Evolutionary conservation across 92 coral and sea anemone genomes (phyloP), one percentile per base, ranked within the genome.

Genomic region (Pocillopora grandis): DNA sequence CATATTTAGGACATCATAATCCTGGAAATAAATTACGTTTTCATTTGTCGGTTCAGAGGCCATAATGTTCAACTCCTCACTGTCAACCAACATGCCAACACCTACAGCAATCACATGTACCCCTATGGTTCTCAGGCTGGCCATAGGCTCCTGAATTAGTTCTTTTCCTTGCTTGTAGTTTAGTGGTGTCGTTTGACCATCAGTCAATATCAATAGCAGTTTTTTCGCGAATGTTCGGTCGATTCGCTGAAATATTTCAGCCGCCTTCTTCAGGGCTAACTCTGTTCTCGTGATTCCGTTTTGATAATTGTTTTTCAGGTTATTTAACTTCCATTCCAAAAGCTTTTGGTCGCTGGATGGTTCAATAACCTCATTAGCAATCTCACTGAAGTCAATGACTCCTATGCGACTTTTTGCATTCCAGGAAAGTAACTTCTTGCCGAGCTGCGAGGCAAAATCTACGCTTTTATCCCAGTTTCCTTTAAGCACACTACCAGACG

Each of bases 241-340:
- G 59, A 62, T 77, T 73, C 20, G 64, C 52, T 80, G 60, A 66
- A 93, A 93, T 81, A 91, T 81, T 20, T 87, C 88, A 18, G n/a
- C 60, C 10, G 94, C 92, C 69, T 88, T 80, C 12, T 66, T 62
- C 68, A 93, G 68, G 14, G 92, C 92, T 27, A 84, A 56, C 55
- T 93, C 97, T 19, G 94, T 87, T 23, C 97, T 86, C 16, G 97
- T 93, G 58, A 91, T 89, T 8, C 97, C 91, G 33, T 93, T 93
- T 87, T 91, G 86, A 71, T 90, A 92, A 61, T 79, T 56, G 35
- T 58, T 36, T 65, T 74, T 77, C 5, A 92, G 80, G 65, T 63
- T 23, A 66, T 59, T 67, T 0, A 91, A 56, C 2, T 80, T 83
- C 37, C 27, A 18, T 12, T 76, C 80, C 31, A 91, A 58, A 27